Evolutionary conservation across 2,113 vertebrate species (phyloP), one percentile per base, ranked within the genome.

Genomic region (Taurulus bubalis): DNA sequence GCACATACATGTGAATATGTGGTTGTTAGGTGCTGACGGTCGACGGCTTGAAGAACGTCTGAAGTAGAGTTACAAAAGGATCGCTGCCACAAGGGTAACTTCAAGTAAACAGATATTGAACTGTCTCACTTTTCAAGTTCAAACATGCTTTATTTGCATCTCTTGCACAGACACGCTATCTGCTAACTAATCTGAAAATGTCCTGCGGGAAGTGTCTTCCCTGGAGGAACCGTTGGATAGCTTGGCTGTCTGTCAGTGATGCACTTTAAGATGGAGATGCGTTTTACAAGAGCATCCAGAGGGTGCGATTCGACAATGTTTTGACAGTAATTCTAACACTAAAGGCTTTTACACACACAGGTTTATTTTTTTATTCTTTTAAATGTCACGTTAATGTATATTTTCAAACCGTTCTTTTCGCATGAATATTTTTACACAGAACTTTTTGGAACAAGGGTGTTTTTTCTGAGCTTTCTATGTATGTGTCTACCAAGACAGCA

Each of bases 101-200:
- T 51, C 34, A 24, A 34, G 34, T 40, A 65, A 68, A 85, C 38
- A 36, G 3, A 74, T 42, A 63, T 6, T 64, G 45, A 76, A 56
- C 42, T 62, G 24, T 55, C 64, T 12, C 62, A 3, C 20, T 4
- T 36, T 34, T 65, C 16, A 62, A 71, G 36, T 64, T 69, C 6
- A 66, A 56, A 85, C 34, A 5, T 28, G 45, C 53, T 70, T 53
- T 24, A 60, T 60, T 79, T 34, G 58, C 75, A 71, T 75, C 55
- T 65, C 26, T 49, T 49, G 32, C 51, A 38, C 66, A 79, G 60
- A 58, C 38, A 2, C 16, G 30, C 53, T 40, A 24, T 66, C 74
- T 71, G 70, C 65, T 40, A 58, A 68, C 47, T 22, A 79, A 78
- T 85, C 69, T 70, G 7, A 51, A 79, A 55, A 58, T 9, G 34